Base-by-base conservation (phyloP, 2,888 invertebrate species). In the Xestoiulus laeticollis region DNA sequence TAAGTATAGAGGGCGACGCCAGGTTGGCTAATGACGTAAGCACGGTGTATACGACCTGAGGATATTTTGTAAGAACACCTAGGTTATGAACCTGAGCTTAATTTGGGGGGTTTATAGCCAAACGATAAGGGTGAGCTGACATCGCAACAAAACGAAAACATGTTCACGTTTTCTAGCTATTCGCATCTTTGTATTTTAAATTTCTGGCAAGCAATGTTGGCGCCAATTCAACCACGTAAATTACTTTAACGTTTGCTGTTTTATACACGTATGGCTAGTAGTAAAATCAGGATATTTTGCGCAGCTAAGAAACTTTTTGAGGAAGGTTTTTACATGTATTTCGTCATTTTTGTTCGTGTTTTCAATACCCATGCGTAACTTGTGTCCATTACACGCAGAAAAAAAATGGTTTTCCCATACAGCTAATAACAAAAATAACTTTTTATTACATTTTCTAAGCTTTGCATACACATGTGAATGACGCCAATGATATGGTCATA, bases 41-140 rank as follows among this genome's bases (percentile, higher is more conserved):
- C 22, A 59, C 59, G 22, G 59, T 59, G 59, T 22, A 59, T 59
- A n/a, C n/a, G 22, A 59, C 59, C 59, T 5, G 22, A 59, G 22
- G 59, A 22, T 59, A 59, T 48, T 59, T 59, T 22, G n/a, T 59
- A 59, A 59, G 59, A 22, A 2, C 59, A 59, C 59, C 5, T 6
- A 22, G 59, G 59, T n/a, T 59, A 59, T 59, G 59, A 59, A 22
- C 59, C 59, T 59, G 59, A 59, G 59, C 59, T 59, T 59, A 59
- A 59, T 59, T 59, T 59, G 59, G 59, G 59, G 59, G 59, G 14
- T 59, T 59, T 59, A 59, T 59, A 59, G 22, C 59, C 22, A 59
- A 59, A 59, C 59, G 59, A 59, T 59, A 59, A 22, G 59, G 22
- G 59, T 22, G 59, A 59, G 59, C 59, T 59, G 48, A 48, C 48